These are phyloP conservation scores for Silurus lanzhouensis DNA, from an alignment of 2,797 vertebrate genomes.

Conservation along the genomic window DNA sequence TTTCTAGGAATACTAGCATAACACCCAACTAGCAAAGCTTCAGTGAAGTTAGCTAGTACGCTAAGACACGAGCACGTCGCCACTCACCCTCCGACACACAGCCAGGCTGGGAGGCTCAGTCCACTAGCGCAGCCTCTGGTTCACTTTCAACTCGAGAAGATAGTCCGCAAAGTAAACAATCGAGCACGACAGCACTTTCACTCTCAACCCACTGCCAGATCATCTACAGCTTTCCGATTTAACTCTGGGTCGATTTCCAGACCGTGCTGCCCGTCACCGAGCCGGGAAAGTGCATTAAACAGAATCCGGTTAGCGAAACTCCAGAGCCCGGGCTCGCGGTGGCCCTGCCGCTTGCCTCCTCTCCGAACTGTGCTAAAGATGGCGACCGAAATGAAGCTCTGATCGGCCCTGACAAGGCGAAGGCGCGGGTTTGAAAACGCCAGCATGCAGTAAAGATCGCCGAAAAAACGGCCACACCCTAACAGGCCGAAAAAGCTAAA, in stretches of 20 bases:
- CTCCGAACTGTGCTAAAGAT: constrained; percentile 75
- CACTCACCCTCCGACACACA: constrained; percentile 74
- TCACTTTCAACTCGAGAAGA: constrained; percentile 25
- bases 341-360: constrained; percentile 69
- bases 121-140: constrained; percentile 21
- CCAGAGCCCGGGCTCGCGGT: constrained; percentile 76
- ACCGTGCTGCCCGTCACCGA: constrained; percentile 59
- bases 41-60: constrained; percentile 59
- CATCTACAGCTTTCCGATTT: neutral
- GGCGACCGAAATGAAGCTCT: constrained; percentile 72
- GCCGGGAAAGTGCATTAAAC: constrained; percentile 39
- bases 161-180: constrained; percentile 1
- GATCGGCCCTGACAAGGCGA: constrained; percentile 71
- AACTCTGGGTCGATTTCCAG: constrained; percentile 14
- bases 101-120: constrained; percentile 63
- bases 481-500: constrained; percentile 2
- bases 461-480: constrained; percentile 49
- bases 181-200: no score
- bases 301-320: constrained; percentile 61
- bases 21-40: neutral
- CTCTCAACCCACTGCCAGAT: constrained; percentile 25
- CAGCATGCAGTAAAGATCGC: constrained; percentile 47
- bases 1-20: neutral
- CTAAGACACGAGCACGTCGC: constrained; percentile 22
- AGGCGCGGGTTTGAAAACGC: constrained; percentile 57